Evolutionary conservation across 2,888 invertebrate genomes (phyloP).

Genomic region (Cheilosia soror): DNA sequence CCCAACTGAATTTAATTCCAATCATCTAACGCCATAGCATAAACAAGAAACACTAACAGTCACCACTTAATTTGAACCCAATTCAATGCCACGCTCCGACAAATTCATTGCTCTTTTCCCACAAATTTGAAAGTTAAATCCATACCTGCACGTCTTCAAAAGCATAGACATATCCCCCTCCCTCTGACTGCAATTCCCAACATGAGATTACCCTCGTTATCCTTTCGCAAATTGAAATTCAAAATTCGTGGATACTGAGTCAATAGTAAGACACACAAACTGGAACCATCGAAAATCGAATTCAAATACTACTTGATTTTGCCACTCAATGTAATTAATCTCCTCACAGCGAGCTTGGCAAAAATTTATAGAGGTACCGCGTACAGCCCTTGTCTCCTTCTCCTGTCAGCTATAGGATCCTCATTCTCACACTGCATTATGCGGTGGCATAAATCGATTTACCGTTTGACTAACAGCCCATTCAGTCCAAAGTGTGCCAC

Average conservation of each 20-base stretch:
- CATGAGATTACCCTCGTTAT: constrained; percentile 3
- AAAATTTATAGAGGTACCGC: not conserved
- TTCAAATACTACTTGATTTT: constrained; percentile 22
- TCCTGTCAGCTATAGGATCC: no score
- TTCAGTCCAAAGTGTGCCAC: constrained; percentile 37
- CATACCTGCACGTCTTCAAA: not conserved
- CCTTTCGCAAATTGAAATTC: not conserved
- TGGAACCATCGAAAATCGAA: constrained; percentile 17
- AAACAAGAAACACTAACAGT: not conserved
- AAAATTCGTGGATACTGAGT: not conserved
- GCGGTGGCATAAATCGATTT: constrained; percentile 54
- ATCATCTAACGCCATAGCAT: not conserved
- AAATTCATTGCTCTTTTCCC: not conserved
- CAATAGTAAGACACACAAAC: not conserved
- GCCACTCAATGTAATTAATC: constrained; percentile 44
- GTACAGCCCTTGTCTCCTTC: no score
- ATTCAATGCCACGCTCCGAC: not conserved
- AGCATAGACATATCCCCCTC: not conserved
- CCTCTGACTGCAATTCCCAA: not conserved
- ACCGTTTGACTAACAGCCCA: constrained; percentile 58
- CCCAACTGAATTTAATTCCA: not conserved
- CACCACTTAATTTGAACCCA: not conserved
- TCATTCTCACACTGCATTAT: constrained; percentile 13
- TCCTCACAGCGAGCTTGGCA: constrained; percentile 22
- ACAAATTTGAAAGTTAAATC: not conserved